Conservation (phyloP, 2,113 vertebrate genomes). For the Pterocles gutturalis region DNA sequence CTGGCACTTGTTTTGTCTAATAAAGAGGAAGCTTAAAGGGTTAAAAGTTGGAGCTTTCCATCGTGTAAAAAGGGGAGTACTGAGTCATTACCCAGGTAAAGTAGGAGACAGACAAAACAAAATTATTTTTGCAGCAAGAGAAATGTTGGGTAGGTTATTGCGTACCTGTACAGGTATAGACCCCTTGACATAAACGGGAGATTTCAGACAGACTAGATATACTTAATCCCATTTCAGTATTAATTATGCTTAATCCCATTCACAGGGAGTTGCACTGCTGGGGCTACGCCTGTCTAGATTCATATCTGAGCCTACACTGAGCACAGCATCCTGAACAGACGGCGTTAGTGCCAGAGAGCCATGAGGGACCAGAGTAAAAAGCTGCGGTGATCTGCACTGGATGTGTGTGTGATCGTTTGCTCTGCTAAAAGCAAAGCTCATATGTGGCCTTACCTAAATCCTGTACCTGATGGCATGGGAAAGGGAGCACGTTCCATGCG, state of each 20-base stretch:
- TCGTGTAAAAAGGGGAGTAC: neutral
- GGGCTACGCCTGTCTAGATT: neutral
- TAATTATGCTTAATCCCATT: neutral
- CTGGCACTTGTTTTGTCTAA: neutral
- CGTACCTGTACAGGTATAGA: rapidly evolving
- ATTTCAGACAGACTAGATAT: neutral
- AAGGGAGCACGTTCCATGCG: rapidly evolving
- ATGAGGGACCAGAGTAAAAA: neutral
- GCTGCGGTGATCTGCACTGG: neutral
- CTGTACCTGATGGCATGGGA: neutral
- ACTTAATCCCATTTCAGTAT: neutral
- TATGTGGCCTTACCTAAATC: neutral
- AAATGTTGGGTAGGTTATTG: neutral
- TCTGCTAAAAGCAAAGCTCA: neutral
- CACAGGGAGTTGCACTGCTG: neutral
- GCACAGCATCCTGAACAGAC: neutral
- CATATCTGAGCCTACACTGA: neutral
- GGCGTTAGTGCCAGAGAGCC: neutral
- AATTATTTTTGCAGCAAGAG: neutral
- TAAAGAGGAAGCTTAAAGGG: neutral
- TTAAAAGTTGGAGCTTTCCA: neutral
- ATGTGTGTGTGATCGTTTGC: neutral
- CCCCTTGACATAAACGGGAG: neutral
- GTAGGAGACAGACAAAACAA: neutral
- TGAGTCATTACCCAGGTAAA: neutral